These are phyloP conservation scores for Kradibia gibbosae DNA, from an alignment of 1,140 invertebrate species.

Conservation along the genomic window DNA sequence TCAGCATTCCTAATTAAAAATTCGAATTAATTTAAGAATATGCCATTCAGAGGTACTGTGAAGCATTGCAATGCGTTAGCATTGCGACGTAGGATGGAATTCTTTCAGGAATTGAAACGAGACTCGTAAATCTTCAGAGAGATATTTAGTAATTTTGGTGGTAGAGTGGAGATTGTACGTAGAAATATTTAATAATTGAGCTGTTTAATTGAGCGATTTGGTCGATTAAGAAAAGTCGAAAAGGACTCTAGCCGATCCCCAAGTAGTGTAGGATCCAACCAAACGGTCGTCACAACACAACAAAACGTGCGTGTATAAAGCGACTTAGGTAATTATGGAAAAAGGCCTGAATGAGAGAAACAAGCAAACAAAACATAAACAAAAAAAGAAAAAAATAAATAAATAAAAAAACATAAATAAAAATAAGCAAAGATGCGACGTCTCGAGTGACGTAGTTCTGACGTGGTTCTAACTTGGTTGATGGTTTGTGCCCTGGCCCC, in stretches of 20 bases:
- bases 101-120: background rate
- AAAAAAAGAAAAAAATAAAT: conserved; percentile 45
- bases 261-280: background rate
- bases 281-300: background rate
- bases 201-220: conserved; percentile 11
- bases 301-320: background rate
- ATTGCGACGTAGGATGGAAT: background rate
- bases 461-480: conserved; percentile 70
- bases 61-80: background rate
- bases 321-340: conserved; percentile 1
- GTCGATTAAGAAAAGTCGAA: conserved; percentile 38
- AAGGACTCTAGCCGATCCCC: conserved; percentile 40
- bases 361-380: conserved; percentile 34
- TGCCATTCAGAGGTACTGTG: background rate
- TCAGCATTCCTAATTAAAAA: background rate
- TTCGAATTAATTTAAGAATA: background rate
- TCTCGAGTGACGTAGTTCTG: conserved; percentile 49
- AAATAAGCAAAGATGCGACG: conserved; percentile 36
- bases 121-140: background rate
- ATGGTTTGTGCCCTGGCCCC: conserved; percentile 72
- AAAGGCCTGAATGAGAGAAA: too few species aligned
- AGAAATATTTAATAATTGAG: background rate
- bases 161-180: background rate
- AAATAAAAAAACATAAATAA: conserved; percentile 34
- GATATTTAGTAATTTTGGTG: background rate